These are phyloP conservation scores for Drosophila guanche DNA, from an alignment of 1,140 invertebrate species.

Conservation along the genomic window DNA sequence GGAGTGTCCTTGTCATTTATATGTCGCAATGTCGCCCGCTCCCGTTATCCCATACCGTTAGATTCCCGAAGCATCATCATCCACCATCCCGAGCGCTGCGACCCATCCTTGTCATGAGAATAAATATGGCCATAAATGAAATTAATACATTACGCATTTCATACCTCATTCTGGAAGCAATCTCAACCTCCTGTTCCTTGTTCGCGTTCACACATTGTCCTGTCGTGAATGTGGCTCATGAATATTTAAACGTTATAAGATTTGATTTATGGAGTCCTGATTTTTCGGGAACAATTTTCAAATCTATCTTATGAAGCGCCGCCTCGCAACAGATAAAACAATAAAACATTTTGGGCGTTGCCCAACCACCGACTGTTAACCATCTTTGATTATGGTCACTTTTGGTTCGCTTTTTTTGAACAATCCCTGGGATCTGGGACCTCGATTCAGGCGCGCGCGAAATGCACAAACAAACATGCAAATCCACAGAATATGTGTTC, in stretches of 20 bases:
- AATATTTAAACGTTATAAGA: slow-evolving; percentile 71
- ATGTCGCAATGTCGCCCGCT: slow-evolving; percentile 68
- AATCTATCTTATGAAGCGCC: slow-evolving; percentile 36
- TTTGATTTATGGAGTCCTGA: slow-evolving; percentile 66
- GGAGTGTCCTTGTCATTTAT: slow-evolving; percentile 83
- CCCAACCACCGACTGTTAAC: slow-evolving; percentile 46
- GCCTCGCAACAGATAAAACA: slow-evolving; percentile 43
- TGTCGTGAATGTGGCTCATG: slow-evolving; percentile 43
- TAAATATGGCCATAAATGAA: slow-evolving; percentile 80
- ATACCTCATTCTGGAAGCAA: slow-evolving; percentile 18
- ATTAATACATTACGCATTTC: slow-evolving; percentile 74
- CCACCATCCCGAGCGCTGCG: slow-evolving; percentile 22
- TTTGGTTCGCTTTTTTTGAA: background rate
- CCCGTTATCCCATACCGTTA: no score
- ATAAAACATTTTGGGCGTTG: slow-evolving; percentile 69
- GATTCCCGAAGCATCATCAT: no score
- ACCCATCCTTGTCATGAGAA: slow-evolving; percentile 54
- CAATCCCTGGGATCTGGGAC: background rate
- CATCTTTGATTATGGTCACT: slow-evolving; percentile 27
- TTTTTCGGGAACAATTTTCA: slow-evolving; percentile 29
- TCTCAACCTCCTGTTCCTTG: slow-evolving; percentile 4
- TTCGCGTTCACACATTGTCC: slow-evolving; percentile 70
- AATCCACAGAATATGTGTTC: slow-evolving; percentile 33
- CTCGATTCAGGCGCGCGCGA: slow-evolving; percentile 55
- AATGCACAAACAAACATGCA: slow-evolving; percentile 39